Conservation (phyloP, 2,113 vertebrate species). For the Heterocephalus glaber region DNA sequence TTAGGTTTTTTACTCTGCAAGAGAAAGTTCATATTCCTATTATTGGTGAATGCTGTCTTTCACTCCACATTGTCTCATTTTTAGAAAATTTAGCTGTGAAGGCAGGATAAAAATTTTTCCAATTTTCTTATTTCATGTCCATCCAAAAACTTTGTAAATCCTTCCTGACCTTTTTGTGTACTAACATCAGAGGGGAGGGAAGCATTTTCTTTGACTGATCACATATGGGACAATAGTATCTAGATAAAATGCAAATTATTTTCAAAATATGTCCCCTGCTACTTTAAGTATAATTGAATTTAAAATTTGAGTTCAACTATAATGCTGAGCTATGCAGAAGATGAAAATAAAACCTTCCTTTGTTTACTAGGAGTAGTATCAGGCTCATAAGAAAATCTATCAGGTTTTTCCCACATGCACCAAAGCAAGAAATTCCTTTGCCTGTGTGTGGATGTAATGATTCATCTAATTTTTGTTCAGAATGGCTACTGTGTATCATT, state of each 20-base stretch:
- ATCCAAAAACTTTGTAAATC: constrained; percentile 4
- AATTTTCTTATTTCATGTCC: background rate
- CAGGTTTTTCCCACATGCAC: background rate
- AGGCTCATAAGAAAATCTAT: background rate
- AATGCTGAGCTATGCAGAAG: background rate
- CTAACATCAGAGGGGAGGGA: background rate
- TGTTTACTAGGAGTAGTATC: background rate
- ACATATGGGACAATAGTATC: background rate
- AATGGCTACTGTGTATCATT: background rate
- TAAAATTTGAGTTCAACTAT: background rate
- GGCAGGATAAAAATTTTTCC: background rate
- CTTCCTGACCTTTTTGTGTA: background rate
- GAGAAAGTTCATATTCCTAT: background rate
- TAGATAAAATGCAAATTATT: background rate
- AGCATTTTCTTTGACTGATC: background rate
- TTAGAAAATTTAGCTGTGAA: background rate
- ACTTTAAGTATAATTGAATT: background rate
- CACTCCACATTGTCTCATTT: background rate
- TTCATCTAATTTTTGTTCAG: background rate
- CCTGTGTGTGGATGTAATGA: background rate
- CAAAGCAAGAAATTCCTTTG: background rate
- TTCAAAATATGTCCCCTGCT: background rate
- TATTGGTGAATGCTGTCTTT: background rate
- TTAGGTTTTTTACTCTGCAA: background rate
- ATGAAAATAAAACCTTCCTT: background rate